phyloP scores from a whole-genome alignment of 2,113 vertebrate species.

The Montifringilla adamsi region DNA sequence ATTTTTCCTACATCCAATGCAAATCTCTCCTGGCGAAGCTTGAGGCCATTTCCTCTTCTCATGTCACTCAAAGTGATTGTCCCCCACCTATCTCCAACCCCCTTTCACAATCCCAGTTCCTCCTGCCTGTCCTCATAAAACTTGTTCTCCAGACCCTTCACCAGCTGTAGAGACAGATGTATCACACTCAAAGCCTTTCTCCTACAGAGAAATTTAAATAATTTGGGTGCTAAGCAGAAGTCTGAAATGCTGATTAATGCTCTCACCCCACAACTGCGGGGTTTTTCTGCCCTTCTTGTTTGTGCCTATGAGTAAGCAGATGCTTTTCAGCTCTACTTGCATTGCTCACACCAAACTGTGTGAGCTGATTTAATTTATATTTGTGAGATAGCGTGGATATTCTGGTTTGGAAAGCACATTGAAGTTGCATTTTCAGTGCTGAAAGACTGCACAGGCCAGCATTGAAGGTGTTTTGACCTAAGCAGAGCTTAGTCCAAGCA shows the following conservation, averaged over 20 bases:
- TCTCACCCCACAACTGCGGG: not conserved
- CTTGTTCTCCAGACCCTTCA: not conserved
- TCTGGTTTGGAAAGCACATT: not conserved
- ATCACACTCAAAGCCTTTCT: not conserved
- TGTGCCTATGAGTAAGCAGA: not conserved
- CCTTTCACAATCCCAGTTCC: not conserved
- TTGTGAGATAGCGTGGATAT: rapidly evolving
- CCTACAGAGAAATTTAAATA: not conserved
- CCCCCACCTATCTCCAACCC: rapidly evolving
- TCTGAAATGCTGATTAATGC: not conserved
- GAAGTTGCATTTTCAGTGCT: not conserved
- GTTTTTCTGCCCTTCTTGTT: not conserved
- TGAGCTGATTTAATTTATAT: not conserved
- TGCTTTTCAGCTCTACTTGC: not conserved
- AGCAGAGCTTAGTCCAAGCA: not conserved
- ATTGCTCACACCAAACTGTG: rapidly evolving
- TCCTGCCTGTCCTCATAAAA: not conserved
- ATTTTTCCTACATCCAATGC: not conserved
- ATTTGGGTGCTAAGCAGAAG: not conserved
- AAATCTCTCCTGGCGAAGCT: not conserved
- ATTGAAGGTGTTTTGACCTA: not conserved
- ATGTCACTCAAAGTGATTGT: rapidly evolving
- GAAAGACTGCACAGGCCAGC: not conserved
- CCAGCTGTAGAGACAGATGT: not conserved
- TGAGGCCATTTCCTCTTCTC: rapidly evolving